phyloP scores from a whole-genome alignment of 2,888 invertebrate genomes.

The Tridacna gigas region DNA sequence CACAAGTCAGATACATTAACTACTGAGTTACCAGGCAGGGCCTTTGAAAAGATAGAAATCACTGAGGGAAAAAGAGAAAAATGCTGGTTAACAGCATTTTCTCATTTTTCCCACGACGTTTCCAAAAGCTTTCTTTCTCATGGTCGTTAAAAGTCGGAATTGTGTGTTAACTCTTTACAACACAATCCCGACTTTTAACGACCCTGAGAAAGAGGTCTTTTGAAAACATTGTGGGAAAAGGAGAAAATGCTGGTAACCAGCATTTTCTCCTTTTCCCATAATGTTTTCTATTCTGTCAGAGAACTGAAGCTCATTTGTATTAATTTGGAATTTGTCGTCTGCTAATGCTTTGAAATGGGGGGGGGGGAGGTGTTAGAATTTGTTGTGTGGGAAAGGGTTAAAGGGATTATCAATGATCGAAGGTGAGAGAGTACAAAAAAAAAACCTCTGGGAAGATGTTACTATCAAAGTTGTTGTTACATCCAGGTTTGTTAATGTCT shows the following conservation, averaged over 20 bases:
- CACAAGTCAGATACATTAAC: too few relatives aligned
- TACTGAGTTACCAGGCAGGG: too few relatives aligned
- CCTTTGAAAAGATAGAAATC: too few relatives aligned
- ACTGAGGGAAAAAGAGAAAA: too few relatives aligned
- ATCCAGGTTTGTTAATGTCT: constrained; percentile 45
- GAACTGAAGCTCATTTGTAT: too few relatives aligned
- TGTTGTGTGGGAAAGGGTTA: constrained; percentile 4
- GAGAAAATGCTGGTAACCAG: background rate
- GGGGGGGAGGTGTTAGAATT: background rate
- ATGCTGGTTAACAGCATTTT: too few relatives aligned
- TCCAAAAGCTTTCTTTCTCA: too few relatives aligned
- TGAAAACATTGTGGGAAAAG: constrained; percentile 5
- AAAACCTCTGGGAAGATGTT: constrained; percentile 48
- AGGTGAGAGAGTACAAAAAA: background rate
- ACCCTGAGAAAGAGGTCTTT: background rate
- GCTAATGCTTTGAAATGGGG: background rate
- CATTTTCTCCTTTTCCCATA: constrained; percentile 8
- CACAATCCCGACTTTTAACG: background rate
- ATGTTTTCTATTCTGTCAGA: too few relatives aligned
- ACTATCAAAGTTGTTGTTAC: constrained; percentile 52
- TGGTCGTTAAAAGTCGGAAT: too few relatives aligned
- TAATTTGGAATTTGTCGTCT: background rate
- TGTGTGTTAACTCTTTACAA: too few relatives aligned
- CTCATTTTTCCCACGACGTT: too few relatives aligned
- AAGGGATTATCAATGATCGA: background rate